Percentiles rank a stretch among this genome's conserved stretches.
These are phyloP conservation scores for Leptocoma aspasia DNA, from an alignment of 2,113 vertebrate species.

Conservation along the genomic window DNA sequence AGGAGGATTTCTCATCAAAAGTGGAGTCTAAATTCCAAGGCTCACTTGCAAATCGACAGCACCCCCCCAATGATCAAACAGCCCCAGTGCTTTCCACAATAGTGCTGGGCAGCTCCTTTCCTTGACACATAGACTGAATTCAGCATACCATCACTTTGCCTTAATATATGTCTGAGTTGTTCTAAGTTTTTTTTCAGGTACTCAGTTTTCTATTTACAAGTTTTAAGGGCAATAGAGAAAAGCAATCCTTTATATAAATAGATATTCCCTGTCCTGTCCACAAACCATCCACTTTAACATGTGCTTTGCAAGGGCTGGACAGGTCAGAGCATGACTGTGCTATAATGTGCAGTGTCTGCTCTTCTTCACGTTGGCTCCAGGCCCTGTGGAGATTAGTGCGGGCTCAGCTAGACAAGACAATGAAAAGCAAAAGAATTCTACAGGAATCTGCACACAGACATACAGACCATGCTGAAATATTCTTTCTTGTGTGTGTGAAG, in stretches of 20 bases:
- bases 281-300: neutral
- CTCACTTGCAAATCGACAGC: neutral
- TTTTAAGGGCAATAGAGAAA: neutral
- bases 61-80: rapidly evolving
- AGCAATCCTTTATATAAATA: neutral
- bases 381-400: neutral
- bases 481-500: neutral
- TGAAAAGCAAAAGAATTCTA: neutral
- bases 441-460: neutral
- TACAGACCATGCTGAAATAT: neutral
- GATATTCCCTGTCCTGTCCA: neutral
- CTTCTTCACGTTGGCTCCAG: neutral
- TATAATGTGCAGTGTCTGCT: neutral
- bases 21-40: neutral
- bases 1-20: neutral
- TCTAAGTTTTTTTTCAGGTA: neutral
- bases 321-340: neutral
- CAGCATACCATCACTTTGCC: neutral
- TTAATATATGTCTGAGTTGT: neutral
- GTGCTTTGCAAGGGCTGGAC: neutral
- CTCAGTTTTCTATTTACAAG: neutral
- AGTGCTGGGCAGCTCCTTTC: neutral
- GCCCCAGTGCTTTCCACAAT: neutral
- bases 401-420: neutral
- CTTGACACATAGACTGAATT: neutral